phyloP scores from a whole-genome alignment of 2,113 vertebrate genomes.

The Corythaeola cristata region DNA sequence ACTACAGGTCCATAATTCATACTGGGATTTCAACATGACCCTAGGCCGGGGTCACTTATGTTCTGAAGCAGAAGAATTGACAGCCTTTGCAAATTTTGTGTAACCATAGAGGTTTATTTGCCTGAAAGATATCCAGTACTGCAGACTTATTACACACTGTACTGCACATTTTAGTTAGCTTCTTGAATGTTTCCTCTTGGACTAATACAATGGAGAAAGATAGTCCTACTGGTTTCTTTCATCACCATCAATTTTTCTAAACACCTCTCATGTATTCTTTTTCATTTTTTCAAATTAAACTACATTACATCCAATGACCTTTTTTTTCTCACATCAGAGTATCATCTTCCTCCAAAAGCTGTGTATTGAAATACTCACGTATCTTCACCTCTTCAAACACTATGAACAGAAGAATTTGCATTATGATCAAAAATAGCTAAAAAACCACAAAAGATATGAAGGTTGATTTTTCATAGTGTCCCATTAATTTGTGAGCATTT shows the following conservation, averaged over 20 bases:
- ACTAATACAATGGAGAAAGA: neutral
- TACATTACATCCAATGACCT: neutral
- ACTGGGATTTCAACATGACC: neutral
- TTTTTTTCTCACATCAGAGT: neutral
- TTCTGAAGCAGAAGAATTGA: neutral
- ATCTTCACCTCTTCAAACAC: neutral
- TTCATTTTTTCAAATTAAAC: neutral
- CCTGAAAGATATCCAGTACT: neutral
- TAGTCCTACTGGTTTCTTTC: neutral
- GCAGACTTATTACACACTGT: neutral
- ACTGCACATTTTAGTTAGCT: neutral
- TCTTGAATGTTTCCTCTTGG: neutral
- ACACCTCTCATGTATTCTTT: neutral
- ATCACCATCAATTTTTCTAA: neutral
- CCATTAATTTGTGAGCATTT: neutral
- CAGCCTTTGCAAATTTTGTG: neutral
- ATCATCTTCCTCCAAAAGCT: neutral
- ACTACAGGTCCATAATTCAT: neutral
- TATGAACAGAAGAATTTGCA: neutral
- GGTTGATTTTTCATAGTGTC: neutral
- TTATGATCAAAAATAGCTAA: neutral
- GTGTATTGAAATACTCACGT: neutral
- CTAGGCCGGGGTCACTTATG: neutral
- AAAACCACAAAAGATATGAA: neutral
- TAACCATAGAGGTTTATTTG: neutral